phyloP scores from a whole-genome alignment of 2,888 invertebrate genomes.

The Patella caerulea region DNA sequence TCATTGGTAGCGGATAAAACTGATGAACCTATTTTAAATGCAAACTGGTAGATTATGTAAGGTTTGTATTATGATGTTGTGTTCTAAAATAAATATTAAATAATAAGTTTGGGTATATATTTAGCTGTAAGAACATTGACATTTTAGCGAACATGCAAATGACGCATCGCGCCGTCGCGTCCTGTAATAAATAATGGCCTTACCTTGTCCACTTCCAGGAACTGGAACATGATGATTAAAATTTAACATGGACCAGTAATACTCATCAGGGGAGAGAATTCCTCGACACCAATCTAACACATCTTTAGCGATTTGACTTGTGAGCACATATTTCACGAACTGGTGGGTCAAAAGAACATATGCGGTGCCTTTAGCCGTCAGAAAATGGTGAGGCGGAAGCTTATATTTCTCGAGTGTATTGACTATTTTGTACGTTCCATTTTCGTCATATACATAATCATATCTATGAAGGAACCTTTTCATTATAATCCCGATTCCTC shows the following conservation, averaged over 20 bases:
- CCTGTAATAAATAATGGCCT: too few species aligned
- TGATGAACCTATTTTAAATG: too few species aligned
- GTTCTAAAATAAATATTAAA: too few species aligned
- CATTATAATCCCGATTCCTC: slow-evolving; percentile 36
- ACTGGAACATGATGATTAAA: slow-evolving; percentile 62
- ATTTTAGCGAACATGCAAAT: too few species aligned
- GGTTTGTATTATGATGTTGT: too few species aligned
- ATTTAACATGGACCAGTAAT: slow-evolving; percentile 69
- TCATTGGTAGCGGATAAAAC: too few species aligned
- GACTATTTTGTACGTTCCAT: slow-evolving; percentile 4
- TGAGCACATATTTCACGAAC: slow-evolving; percentile 64
- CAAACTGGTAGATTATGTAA: too few species aligned
- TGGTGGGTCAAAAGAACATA: slow-evolving; percentile 66
- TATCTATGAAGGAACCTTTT: slow-evolving; percentile 26
- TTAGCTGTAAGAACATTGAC: too few species aligned
- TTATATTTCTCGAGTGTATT: slow-evolving; percentile 16
- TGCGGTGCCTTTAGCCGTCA: slow-evolving; percentile 53
- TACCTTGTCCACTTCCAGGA: slow-evolving; percentile 67
- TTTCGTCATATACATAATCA: slow-evolving; percentile 19
- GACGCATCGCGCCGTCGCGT: too few species aligned
- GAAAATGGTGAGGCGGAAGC: slow-evolving; percentile 47
- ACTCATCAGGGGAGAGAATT: slow-evolving; percentile 68
- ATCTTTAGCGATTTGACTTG: slow-evolving; percentile 52
- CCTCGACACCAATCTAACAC: slow-evolving; percentile 64
- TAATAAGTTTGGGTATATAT: too few species aligned